These are phyloP conservation scores for Eugnorisma glareosa DNA, from an alignment of 2,888 invertebrate genomes.

Conservation along the genomic window DNA sequence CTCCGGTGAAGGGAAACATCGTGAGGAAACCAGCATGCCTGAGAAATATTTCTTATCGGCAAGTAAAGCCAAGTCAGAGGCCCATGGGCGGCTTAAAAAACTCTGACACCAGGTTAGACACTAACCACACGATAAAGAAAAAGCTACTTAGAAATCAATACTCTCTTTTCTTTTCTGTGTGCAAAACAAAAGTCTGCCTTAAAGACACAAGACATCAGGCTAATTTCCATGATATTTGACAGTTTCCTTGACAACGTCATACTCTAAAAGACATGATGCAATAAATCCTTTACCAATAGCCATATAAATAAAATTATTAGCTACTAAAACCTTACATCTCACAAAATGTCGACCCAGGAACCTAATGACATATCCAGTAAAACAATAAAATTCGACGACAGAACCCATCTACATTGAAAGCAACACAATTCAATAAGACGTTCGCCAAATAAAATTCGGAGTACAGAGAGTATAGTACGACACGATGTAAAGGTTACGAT, in stretches of 20 bases:
- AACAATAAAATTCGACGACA: constrained; percentile 51
- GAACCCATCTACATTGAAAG: constrained; percentile 40
- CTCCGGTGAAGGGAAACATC: no score
- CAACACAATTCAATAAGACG: constrained; percentile 54
- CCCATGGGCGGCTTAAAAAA: no score
- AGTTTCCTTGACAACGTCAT: background rate
- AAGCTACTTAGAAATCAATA: background rate
- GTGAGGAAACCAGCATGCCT: no score
- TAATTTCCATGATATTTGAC: background rate
- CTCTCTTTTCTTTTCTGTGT: background rate
- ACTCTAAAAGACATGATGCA: constrained; percentile 1
- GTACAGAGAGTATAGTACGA: background rate
- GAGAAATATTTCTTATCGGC: no score
- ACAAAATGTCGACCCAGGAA: constrained; percentile 9
- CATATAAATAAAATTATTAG: constrained; percentile 34
- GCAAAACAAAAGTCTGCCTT: background rate
- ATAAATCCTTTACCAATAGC: background rate
- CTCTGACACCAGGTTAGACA: no score
- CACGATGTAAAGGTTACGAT: constrained; percentile 18
- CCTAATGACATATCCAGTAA: constrained; percentile 29
- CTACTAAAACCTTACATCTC: background rate
- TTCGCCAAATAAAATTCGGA: constrained; percentile 29
- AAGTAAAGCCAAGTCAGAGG: no score
- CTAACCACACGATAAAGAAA: no score
- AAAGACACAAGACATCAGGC: background rate